These are phyloP conservation scores for Ceratotherium simum DNA, from an alignment of 2,113 vertebrate genomes.

Conservation along the genomic window DNA sequence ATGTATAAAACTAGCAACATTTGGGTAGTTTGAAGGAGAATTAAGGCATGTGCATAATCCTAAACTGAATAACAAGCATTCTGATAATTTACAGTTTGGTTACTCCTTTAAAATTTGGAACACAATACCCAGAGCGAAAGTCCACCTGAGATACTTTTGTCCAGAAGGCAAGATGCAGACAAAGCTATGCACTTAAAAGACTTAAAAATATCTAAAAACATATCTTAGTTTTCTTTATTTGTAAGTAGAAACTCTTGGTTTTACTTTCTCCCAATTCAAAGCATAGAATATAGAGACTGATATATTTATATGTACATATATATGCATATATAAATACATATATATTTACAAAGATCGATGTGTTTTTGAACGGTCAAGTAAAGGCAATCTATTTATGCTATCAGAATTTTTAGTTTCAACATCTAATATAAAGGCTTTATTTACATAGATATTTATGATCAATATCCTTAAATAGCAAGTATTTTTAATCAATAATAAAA, in stretches of 20 bases:
- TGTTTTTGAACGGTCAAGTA: neutral
- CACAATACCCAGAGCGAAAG: neutral
- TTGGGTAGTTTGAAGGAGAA: neutral
- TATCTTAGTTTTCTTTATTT: conserved; percentile 42
- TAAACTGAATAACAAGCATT: neutral
- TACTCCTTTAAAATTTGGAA: neutral
- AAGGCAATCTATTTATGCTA: neutral
- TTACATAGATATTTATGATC: neutral
- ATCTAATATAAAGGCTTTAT: neutral
- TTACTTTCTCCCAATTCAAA: conserved; percentile 15
- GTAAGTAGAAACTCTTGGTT: neutral
- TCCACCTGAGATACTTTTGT: neutral
- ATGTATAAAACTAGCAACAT: neutral
- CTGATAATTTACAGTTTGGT: neutral
- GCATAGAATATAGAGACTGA: neutral
- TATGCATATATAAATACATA: neutral
- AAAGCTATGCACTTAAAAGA: neutral
- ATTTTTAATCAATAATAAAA: conserved; percentile 1
- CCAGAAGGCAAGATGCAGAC: neutral
- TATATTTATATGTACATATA: neutral
- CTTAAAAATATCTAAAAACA: neutral
- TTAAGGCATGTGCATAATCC: neutral
- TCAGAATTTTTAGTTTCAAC: neutral
- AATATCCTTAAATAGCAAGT: neutral
- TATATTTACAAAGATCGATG: neutral